Base-by-base conservation (phyloP, 2,113 vertebrate species). In the Caretta caretta region DNA sequence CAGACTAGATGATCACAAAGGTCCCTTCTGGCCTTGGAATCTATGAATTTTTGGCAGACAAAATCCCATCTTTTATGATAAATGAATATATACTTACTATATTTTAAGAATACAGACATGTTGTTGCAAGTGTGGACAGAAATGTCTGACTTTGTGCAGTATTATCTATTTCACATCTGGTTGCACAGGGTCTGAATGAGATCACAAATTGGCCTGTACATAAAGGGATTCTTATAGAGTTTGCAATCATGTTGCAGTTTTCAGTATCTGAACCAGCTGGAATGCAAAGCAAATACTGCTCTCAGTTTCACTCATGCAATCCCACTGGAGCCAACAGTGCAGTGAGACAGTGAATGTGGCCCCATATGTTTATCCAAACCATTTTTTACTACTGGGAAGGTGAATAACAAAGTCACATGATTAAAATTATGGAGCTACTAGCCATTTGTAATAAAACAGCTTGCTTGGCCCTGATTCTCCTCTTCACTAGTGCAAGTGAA, bases 251-350 rank as follows among this genome's bases (percentile, higher is more conserved):
- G 22, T 78, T 83, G 85, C 8, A 75, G n/a, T 42, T 81, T 92
- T 87, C 90, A 89, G 20, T 54, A 87, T 65, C 84, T 96, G 57
- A 94, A 48, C 8, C 80, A 53, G 93, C 29, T 72, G 80, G 62
- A 93, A 88, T 38, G 29, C 20, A 88, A 62, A 86, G 20, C 53
- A 54, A 54, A 54, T 54, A 8, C 20, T 54, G 53, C 8, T 54
- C 53, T 54, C 53, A 22, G 42, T 8, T 2, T 0, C 50, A 75
- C 85, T 94, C 83, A 83, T 24, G 14, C 46, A 79, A 93, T 65
- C 54, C 56, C 95, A 83, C 72, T 91, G 53, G 35, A 96, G 31
- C 57, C 56, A 80, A 76, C 11, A 9, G 17, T 2, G 13, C 1
- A 8, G 20, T 22, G 83, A 84, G 62, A 49, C 35, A 93, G 90